Conservation (phyloP, 2,113 vertebrate genomes). For the Epinephelus moara region DNA sequence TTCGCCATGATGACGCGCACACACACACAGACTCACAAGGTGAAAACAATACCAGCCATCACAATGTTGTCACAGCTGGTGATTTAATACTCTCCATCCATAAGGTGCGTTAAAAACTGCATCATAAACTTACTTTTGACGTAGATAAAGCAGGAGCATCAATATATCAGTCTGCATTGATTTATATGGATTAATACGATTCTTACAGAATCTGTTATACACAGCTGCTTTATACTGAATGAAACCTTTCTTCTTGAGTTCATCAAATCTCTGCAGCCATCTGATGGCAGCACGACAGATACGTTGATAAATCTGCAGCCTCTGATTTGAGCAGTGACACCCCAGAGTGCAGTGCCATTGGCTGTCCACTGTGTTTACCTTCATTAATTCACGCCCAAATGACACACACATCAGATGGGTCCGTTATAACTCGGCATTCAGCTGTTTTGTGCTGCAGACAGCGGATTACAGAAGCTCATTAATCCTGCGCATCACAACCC, state of each 20-base stretch:
- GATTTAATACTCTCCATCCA: background rate
- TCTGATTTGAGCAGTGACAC: background rate
- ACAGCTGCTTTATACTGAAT: background rate
- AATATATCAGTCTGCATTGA: background rate
- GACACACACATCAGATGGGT: background rate
- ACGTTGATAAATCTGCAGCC: slow-evolving; percentile 1
- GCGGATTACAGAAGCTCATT: background rate
- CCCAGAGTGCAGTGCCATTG: background rate
- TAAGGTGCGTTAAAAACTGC: background rate
- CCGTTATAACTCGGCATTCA: background rate
- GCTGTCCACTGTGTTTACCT: background rate
- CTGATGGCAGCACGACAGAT: background rate
- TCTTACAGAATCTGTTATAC: background rate
- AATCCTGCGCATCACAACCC: background rate
- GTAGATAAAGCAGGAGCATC: background rate
- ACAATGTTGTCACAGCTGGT: too few species aligned
- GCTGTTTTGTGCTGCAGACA: background rate
- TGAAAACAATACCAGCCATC: too few species aligned
- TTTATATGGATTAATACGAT: background rate
- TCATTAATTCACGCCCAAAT: background rate
- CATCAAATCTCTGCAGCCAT: background rate
- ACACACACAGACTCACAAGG: too few species aligned
- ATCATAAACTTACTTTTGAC: background rate
- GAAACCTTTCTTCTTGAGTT: background rate
- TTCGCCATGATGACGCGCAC: too few species aligned